phyloP scores from a whole-genome alignment of 2,113 vertebrate species.

The Trematocara stigmaticum region DNA sequence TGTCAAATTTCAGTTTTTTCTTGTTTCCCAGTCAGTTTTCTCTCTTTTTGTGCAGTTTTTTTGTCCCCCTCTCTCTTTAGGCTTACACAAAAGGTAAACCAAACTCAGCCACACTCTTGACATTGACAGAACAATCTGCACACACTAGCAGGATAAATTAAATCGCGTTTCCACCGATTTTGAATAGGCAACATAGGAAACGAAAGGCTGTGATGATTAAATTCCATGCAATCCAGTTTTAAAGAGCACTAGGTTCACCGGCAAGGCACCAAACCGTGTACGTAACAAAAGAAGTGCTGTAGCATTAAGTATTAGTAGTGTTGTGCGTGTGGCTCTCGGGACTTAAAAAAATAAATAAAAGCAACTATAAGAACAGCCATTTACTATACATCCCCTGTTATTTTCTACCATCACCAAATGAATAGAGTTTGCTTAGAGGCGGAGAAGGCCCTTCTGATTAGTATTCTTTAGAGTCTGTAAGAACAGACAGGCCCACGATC shows the following conservation, averaged over 20 bases:
- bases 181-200: background rate
- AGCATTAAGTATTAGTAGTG: background rate
- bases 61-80: background rate
- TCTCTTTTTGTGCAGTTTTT: too few relatives aligned
- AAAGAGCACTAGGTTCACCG: background rate
- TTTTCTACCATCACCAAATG: constrained; percentile 13
- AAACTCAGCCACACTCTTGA: background rate
- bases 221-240: background rate
- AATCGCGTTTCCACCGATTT: background rate
- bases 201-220: background rate
- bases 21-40: background rate
- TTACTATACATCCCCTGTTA: constrained; percentile 34
- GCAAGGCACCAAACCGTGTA: background rate
- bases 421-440: constrained; percentile 15
- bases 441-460: constrained; percentile 58
- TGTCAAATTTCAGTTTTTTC: background rate
- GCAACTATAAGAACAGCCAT: constrained; percentile 10
- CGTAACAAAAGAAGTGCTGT: background rate
- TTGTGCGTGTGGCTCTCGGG: background rate
- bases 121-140: background rate
- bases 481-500: constrained; percentile 56
- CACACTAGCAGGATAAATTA: background rate
- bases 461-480: constrained; percentile 62
- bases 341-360: constrained; percentile 4
- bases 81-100: background rate